These are phyloP conservation scores for Xerus rutilus DNA, from an alignment of 2,797 vertebrate genomes.

Conservation along the genomic window DNA sequence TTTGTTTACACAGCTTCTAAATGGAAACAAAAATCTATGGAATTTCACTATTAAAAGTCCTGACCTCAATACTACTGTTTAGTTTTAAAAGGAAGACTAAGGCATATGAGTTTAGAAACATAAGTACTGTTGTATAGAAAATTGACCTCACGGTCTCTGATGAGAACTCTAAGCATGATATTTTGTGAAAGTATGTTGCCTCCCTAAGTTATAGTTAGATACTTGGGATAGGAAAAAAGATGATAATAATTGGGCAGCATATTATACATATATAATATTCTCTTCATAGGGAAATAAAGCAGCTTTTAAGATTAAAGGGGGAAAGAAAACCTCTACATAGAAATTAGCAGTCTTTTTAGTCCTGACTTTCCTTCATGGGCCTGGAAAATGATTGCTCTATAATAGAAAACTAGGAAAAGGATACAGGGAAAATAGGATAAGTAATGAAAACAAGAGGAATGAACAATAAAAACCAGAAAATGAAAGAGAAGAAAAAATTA, in stretches of 20 bases:
- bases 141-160: neutral
- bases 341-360: constrained; percentile 24
- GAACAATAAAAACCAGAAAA: neutral
- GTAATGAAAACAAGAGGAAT: neutral
- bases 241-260: neutral
- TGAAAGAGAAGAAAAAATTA: neutral
- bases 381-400: neutral
- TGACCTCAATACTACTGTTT: neutral
- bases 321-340: neutral
- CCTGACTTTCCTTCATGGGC: neutral
- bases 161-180: constrained; percentile 26
- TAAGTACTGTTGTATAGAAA: neutral
- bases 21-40: constrained; percentile 31
- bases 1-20: neutral
- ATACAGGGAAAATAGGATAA: neutral
- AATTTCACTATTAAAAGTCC: neutral
- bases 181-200: constrained; percentile 26
- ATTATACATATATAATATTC: neutral
- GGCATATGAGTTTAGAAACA: neutral
- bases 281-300: neutral
- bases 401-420: neutral
- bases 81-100: constrained; percentile 48
- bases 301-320: constrained; percentile 3
- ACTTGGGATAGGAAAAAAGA: neutral
- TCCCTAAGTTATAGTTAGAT: neutral